Evolutionary conservation across 1,140 invertebrate genomes (phyloP).

Genomic region (Ruditapes philippinarum): DNA sequence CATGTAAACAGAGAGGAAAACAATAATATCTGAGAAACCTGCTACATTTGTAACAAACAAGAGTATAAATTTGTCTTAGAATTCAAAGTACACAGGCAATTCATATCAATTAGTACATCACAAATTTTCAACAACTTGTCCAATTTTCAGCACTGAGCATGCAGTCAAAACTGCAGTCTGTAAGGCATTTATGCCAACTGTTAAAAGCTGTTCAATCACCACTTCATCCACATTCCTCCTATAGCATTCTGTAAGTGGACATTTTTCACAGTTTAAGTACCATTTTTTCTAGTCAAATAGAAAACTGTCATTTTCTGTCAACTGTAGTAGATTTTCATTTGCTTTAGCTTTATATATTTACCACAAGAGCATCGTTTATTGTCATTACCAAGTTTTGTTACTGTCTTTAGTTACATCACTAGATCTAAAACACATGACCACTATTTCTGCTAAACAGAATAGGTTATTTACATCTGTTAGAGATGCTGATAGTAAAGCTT

Average conservation of each 20-base stretch:
- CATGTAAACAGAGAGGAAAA: too few species aligned
- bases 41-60: too few species aligned
- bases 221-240: conserved; percentile 9
- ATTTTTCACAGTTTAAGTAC: not conserved
- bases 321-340: not conserved
- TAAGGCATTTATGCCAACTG: conserved; percentile 38
- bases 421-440: conserved; percentile 4
- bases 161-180: conserved; percentile 53
- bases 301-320: not conserved
- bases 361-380: not conserved
- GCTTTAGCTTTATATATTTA: not conserved
- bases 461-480: not conserved
- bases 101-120: too few species aligned
- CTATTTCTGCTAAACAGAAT: not conserved
- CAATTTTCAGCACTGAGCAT: conserved; percentile 56
- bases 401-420: not conserved
- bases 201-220: conserved; percentile 24
- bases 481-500: not conserved
- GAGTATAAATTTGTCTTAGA: too few species aligned
- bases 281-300: not conserved
- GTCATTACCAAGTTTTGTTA: not conserved
- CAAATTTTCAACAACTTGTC: conserved; percentile 60
- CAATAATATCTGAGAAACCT: too few species aligned
- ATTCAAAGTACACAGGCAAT: too few species aligned
- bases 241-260: too few species aligned